These are phyloP conservation scores for Selene dorsalis DNA, from an alignment of 2,797 vertebrate species.

Conservation along the genomic window DNA sequence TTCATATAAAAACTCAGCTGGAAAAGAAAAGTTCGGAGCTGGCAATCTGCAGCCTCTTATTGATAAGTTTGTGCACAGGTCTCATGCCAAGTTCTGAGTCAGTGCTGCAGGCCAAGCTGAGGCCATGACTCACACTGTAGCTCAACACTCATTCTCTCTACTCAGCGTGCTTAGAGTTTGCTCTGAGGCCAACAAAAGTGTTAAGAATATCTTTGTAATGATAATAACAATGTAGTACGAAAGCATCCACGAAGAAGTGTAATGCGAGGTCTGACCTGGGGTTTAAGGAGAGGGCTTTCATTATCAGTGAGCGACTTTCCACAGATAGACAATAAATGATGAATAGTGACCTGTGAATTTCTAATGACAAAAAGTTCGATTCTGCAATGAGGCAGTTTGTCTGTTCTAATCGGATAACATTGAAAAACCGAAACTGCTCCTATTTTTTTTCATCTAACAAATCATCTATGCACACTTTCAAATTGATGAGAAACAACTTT, in stretches of 20 bases:
- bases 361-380: background rate
- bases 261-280: background rate
- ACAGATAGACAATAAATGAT: conserved; percentile 4
- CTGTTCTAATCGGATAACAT: conserved; percentile 6
- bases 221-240: conserved; percentile 57
- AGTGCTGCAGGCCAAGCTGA: conserved; percentile 42
- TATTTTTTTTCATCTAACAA: conserved; percentile 5
- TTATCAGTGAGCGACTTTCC: background rate
- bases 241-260: conserved; percentile 28
- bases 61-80: conserved; percentile 55
- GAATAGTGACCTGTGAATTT: conserved; percentile 1
- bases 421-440: conserved; percentile 15
- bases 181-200: conserved; percentile 28
- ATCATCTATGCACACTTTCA: background rate
- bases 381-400: background rate
- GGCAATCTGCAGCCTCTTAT: conserved; percentile 54
- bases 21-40: conserved; percentile 49
- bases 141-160: conserved; percentile 16
- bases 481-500: conserved; percentile 8
- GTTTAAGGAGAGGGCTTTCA: conserved; percentile 44
- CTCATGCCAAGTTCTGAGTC: conserved; percentile 51
- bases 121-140: conserved; percentile 47
- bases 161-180: conserved; percentile 18
- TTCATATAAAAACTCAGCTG: conserved; percentile 59
- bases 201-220: conserved; percentile 48